Percentiles rank a stretch among this genome's conserved stretches.
phyloP scores from a whole-genome alignment of 1,140 invertebrate genomes.

The Anoplophora glabripennis region DNA sequence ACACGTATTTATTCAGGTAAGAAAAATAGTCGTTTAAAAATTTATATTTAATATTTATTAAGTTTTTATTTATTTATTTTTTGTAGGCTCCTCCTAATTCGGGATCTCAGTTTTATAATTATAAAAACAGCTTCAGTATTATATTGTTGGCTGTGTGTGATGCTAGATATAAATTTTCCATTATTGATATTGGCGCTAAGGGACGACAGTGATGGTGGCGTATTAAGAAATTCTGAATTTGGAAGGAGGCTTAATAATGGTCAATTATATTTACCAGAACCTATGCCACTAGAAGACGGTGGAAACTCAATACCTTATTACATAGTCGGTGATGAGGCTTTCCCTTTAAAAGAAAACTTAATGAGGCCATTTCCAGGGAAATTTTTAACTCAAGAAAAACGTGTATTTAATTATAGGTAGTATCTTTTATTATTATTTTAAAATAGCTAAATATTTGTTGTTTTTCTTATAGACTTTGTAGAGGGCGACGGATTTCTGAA shows the following conservation, averaged over 20 bases:
- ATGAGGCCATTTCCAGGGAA: too few relatives aligned
- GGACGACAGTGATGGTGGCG: too few relatives aligned
- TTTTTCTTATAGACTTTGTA: not conserved
- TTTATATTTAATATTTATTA: not conserved
- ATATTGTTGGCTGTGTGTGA: slow-evolving; percentile 44
- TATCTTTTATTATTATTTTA: not conserved
- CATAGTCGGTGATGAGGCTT: not conserved
- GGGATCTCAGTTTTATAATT: slow-evolving; percentile 48
- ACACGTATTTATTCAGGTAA: slow-evolving; percentile 20
- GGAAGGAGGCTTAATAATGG: not conserved
- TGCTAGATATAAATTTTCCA: slow-evolving; percentile 7
- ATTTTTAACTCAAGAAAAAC: not conserved
- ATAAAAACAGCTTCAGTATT: slow-evolving; percentile 49
- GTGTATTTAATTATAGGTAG: slow-evolving; percentile 3
- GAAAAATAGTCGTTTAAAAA: not conserved
- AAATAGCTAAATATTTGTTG: not conserved
- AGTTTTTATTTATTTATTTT: not conserved
- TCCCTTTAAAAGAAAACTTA: too few relatives aligned
- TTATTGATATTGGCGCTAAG: not conserved
- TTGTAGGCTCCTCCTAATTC: slow-evolving; percentile 11
- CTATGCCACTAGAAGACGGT: not conserved
- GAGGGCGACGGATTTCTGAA: not conserved
- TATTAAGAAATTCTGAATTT: slow-evolving; percentile 1
- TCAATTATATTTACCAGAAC: not conserved
- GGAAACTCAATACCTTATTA: not conserved